Conservation (phyloP, 2,113 vertebrate genomes). For the Cebidichthys violaceus region DNA sequence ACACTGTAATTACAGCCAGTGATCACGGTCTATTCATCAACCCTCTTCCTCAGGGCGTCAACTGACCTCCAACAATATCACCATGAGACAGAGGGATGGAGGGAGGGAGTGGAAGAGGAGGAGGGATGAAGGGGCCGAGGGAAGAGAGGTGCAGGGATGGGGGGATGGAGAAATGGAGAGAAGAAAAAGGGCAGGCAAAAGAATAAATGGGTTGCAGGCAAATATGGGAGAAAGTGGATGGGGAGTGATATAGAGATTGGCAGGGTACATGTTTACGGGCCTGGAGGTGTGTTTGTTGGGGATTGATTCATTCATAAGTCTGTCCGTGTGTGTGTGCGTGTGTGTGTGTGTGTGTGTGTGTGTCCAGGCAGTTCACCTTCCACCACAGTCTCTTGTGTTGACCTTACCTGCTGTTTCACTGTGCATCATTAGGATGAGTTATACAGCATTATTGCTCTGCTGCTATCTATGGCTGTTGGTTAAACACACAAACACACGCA, state of each 20-base stretch:
- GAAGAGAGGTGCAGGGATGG: background rate
- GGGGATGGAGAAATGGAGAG: background rate
- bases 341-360: constrained; percentile 22
- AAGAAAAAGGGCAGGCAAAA: background rate
- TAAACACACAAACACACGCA: constrained; percentile 10
- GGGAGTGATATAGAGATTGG: constrained; percentile 48
- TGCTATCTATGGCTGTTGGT: constrained; percentile 43
- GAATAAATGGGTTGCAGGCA: constrained; percentile 40
- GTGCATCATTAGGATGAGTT: constrained; percentile 71
- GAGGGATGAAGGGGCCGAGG: background rate
- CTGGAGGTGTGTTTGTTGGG: constrained; percentile 29
- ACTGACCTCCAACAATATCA: constrained; percentile 74
- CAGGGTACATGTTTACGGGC: constrained; percentile 51
- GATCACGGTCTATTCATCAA: constrained; percentile 72
- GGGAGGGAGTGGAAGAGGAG: background rate
- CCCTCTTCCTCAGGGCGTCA: constrained; percentile 60
- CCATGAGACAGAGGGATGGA: constrained; percentile 17
- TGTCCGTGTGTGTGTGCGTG: constrained; percentile 18
- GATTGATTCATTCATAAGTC: constrained; percentile 52
- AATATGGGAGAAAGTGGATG: constrained; percentile 28
- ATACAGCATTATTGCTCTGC: constrained; percentile 64
- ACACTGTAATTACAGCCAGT: constrained; percentile 81
- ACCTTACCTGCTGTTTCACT: constrained; percentile 73
- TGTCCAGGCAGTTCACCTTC: constrained; percentile 52
- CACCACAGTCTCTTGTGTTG: constrained; percentile 46